Conservation (phyloP, 2,888 invertebrate species). For the Tribolium freemani region DNA sequence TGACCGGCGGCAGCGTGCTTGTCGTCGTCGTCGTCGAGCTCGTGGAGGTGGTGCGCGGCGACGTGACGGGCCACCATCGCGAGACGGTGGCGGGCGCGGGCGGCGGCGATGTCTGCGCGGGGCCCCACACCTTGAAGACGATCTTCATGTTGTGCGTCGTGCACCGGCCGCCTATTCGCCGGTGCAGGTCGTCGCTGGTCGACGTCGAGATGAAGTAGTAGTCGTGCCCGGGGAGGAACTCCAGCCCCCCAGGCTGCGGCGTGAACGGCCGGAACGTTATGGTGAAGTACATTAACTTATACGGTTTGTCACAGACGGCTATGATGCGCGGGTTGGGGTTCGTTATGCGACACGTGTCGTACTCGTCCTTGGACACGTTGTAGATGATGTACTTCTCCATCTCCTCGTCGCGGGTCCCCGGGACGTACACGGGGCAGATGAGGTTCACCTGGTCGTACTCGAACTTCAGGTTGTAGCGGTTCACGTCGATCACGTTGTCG, state of each 20-base stretch:
- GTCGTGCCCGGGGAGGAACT: slow-evolving; percentile 94
- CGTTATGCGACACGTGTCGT: slow-evolving; percentile 95
- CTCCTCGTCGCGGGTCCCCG: slow-evolving; percentile 88
- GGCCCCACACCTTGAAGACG: slow-evolving; percentile 76
- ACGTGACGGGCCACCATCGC: slow-evolving; percentile 66
- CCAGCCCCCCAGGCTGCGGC: slow-evolving; percentile 93
- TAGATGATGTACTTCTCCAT: slow-evolving; percentile 97
- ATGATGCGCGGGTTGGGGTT: slow-evolving; percentile 94
- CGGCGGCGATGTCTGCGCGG: slow-evolving; percentile 73
- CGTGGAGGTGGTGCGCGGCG: slow-evolving; percentile 65
- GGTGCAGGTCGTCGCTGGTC: slow-evolving; percentile 90
- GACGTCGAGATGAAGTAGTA: slow-evolving; percentile 95
- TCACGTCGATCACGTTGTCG: slow-evolving; percentile 96
- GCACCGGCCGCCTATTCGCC: slow-evolving; percentile 91
- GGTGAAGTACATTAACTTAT: slow-evolving; percentile 94
- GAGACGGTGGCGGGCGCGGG: slow-evolving; percentile 46
- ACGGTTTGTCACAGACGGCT: slow-evolving; percentile 96
- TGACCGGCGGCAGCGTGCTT: slow-evolving; percentile 61
- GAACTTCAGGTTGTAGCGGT: slow-evolving; percentile 90
- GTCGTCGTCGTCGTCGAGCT: slow-evolving; percentile 64
- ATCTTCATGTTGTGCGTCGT: slow-evolving; percentile 95
- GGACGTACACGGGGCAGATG: slow-evolving; percentile 93
- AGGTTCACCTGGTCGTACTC: slow-evolving; percentile 97
- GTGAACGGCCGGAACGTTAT: slow-evolving; percentile 97
- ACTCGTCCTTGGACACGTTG: slow-evolving; percentile 96